These are phyloP conservation scores for Molothrus ater DNA, from an alignment of 2,797 vertebrate genomes.

Conservation along the genomic window DNA sequence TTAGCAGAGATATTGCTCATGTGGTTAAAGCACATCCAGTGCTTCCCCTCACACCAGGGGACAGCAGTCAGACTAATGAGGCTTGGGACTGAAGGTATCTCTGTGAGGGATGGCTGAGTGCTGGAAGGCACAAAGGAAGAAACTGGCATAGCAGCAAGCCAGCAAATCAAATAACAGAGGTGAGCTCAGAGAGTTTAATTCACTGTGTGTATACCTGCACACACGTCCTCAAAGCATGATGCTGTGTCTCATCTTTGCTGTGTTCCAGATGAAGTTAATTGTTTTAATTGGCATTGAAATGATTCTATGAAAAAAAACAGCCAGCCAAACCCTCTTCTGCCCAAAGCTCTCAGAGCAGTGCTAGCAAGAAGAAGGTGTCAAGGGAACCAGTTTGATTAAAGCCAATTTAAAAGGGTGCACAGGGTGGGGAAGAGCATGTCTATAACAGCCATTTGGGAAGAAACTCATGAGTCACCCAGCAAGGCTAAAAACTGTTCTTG, in stretches of 20 bases:
- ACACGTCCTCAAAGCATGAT: background rate
- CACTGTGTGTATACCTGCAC: background rate
- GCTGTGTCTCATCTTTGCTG: background rate
- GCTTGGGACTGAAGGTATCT: slow-evolving; percentile 14
- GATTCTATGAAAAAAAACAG: background rate
- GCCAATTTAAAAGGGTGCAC: background rate
- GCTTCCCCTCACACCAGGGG: background rate
- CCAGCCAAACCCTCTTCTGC: background rate
- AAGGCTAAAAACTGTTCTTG: background rate
- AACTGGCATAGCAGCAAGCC: background rate
- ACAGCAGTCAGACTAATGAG: slow-evolving; percentile 44
- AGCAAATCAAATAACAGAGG: slow-evolving; percentile 5
- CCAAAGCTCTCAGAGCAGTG: background rate
- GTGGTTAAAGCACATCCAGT: background rate
- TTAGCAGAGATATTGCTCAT: slow-evolving; percentile 3
- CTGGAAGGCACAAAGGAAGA: background rate
- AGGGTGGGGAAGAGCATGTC: background rate
- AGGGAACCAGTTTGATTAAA: slow-evolving; percentile 18
- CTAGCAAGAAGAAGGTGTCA: background rate
- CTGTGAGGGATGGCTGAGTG: background rate
- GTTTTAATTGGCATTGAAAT: slow-evolving; percentile 9
- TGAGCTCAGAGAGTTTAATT: background rate
- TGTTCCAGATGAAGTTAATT: slow-evolving; percentile 30
- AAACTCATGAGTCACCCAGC: background rate
- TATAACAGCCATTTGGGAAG: background rate